phyloP scores from a whole-genome alignment of 2,113 vertebrate species.

The Engystomops pustulosus region DNA sequence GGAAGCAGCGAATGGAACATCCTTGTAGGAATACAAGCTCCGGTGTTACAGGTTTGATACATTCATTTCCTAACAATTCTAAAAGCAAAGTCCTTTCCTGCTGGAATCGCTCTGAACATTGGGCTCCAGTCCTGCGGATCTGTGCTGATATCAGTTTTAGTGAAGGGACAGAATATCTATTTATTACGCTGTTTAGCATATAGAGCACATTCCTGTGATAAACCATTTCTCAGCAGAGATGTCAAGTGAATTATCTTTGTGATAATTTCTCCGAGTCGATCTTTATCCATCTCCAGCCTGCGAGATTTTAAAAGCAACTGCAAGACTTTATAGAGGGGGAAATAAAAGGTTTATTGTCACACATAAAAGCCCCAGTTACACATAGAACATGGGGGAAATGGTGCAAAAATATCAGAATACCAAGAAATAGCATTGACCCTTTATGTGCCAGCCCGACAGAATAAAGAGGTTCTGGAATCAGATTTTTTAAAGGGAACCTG shows the following conservation, averaged over 20 bases:
- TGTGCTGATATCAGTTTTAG: slow-evolving; percentile 23
- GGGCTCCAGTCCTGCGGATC: neutral
- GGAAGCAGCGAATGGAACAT: too few relatives aligned
- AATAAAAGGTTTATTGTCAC: slow-evolving; percentile 47
- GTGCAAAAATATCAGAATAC: neutral
- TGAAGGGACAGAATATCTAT: slow-evolving; percentile 29
- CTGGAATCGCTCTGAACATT: neutral
- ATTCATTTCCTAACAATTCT: neutral
- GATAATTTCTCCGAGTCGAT: slow-evolving; percentile 45
- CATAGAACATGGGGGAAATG: slow-evolving; percentile 11
- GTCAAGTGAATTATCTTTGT: slow-evolving; percentile 38
- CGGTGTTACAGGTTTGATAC: neutral
- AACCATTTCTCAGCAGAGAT: slow-evolving; percentile 44
- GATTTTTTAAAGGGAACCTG: too few relatives aligned
- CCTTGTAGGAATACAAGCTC: too few relatives aligned
- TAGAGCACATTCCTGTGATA: slow-evolving; percentile 47
- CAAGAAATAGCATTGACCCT: slow-evolving; percentile 1
- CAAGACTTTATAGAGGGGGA: slow-evolving; percentile 43
- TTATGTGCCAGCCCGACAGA: too few relatives aligned
- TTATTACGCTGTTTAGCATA: slow-evolving; percentile 52
- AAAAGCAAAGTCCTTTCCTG: neutral
- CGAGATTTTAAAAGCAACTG: slow-evolving; percentile 20
- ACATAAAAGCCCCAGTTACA: slow-evolving; percentile 42
- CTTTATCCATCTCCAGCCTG: slow-evolving; percentile 10
- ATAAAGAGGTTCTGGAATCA: too few relatives aligned